phyloP scores from a whole-genome alignment of 2,113 vertebrate genomes.

The Mormyrus lacerda region DNA sequence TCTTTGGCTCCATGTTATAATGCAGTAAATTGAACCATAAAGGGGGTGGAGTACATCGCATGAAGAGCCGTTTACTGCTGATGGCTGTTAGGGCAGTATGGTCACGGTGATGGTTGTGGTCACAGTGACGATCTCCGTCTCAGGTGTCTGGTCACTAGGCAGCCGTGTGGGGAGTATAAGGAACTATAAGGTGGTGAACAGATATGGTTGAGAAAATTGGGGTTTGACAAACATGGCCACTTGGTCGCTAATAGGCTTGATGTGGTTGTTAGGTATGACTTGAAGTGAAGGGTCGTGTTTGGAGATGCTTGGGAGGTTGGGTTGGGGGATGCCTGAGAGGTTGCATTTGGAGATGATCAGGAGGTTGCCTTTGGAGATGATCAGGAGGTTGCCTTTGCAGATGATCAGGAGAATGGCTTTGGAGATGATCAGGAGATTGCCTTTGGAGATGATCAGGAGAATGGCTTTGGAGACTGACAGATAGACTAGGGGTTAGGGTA shows the following conservation, averaged over 20 bases:
- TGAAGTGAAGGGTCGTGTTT: not conserved
- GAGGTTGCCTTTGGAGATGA: not conserved
- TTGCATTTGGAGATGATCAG: not conserved
- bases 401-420: not conserved
- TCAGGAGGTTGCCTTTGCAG: not conserved
- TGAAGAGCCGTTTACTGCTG: not conserved
- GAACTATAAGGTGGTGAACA: not conserved
- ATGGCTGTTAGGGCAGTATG: not conserved
- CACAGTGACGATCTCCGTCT: not conserved
- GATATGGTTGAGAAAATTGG: not conserved
- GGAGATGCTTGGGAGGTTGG: not conserved
- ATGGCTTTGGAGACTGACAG: not conserved
- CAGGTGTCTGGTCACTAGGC: not conserved
- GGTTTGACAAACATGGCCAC: not conserved
- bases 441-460: not conserved
- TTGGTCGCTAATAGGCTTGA: not conserved
- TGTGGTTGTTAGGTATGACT: not conserved
- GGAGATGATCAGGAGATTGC: not conserved
- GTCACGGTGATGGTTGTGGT: not conserved
- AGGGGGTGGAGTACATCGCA: not conserved
- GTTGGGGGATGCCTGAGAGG: not conserved
- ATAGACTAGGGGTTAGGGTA: not conserved
- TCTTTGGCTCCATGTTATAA: not conserved
- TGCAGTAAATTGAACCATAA: not conserved
- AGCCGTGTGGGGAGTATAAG: not conserved